These are phyloP conservation scores for Pandemis cinnamomeana DNA, from an alignment of 2,888 invertebrate genomes.

Conservation along the genomic window DNA sequence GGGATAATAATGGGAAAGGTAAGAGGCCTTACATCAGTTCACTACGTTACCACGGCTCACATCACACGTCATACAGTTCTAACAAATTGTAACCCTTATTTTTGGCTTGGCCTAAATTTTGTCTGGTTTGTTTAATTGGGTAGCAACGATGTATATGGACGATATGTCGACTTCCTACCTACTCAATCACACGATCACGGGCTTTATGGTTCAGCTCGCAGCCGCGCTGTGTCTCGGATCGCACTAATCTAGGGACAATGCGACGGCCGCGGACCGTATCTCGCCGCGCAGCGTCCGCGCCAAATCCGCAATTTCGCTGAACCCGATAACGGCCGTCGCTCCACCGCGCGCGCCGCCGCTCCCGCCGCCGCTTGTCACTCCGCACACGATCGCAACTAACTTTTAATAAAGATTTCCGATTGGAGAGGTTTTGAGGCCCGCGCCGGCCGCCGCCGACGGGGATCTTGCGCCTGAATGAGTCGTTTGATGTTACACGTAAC, in stretches of 20 bases:
- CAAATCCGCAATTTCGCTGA: conserved; percentile 5
- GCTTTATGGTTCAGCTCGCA: background rate
- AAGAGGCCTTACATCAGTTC: too few species aligned
- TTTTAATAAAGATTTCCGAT: conserved; percentile 18
- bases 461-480: background rate
- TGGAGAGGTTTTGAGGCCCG: background rate
- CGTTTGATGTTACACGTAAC: background rate
- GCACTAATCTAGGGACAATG: background rate
- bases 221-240: background rate
- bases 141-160: too few species aligned
- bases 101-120: too few species aligned
- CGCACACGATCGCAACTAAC: conserved; percentile 6
- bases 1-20: too few species aligned
- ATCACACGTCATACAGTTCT: too few species aligned
- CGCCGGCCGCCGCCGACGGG: background rate
- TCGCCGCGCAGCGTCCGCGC: conserved; percentile 4
- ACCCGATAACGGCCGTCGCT: conserved; percentile 7
- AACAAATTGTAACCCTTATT: too few species aligned
- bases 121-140: too few species aligned
- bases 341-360: background rate
- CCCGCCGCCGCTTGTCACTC: background rate
- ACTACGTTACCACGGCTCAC: too few species aligned
- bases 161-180: background rate
- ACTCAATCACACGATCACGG: background rate
- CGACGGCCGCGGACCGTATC: background rate